Evolutionary conservation across 2,797 vertebrate species (phyloP), one percentile per base, ranked within the genome.

Genomic region (Poecilia gillii): DNA sequence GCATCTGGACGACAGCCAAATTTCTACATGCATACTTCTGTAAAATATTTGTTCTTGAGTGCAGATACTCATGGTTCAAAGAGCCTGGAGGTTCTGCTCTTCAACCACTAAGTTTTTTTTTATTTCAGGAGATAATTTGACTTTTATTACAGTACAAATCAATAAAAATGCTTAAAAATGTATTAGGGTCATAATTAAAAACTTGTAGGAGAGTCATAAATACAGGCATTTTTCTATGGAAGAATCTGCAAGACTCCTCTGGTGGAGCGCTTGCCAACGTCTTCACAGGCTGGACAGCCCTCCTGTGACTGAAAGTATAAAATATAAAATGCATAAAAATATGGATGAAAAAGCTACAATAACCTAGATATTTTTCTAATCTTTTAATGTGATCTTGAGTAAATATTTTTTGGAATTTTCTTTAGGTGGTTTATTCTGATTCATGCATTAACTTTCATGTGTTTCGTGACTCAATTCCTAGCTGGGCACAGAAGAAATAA

Each of bases 1-100:
- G n/a, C 53, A 55, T n/a, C 1, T n/a, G 53, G 53, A 55, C 2
- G 1, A 12, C 53, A n/a, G 53, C 53, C 53, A 25, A 55, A 55
- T 55, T 55, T 3, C 25, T 2, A 59, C 12, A 31, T 59, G 55
- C 4, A 13, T 59, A 14, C 6, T 14, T 62, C 14, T 33, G 31
- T 18, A 68, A 14, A 75, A 33, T 41, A 84, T 72, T 76, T 73
- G 71, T 76, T 80, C 73, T 68, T 79, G 68, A 39, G 20, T 62
- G 81, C 23, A 18, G 12, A 79, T 33, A 64, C 31, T 74, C 51
- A 28, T 73, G 75, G 76, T 72, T 39, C 25, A 51, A 51, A 51
- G 49, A 51, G 49, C 62, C 39, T 78, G 73, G 59, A 39, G 39
- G 75, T 80, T 9, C 20, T 47, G 68, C 55, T 72, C 64, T 72